Conservation (phyloP, 2,888 invertebrate species). For the Diaprepes abbreviatus region DNA sequence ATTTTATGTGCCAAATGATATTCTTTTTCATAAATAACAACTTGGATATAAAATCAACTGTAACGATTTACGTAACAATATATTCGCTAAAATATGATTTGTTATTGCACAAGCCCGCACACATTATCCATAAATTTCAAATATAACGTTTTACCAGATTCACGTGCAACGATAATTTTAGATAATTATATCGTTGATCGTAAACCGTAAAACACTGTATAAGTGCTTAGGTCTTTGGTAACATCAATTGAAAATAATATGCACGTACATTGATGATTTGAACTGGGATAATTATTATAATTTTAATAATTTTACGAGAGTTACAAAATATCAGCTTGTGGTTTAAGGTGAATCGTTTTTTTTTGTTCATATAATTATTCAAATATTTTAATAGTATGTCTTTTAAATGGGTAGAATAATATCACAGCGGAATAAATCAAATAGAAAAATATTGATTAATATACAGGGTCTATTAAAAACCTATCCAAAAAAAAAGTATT, state of each 20-base stretch:
- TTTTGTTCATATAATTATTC: too few relatives aligned
- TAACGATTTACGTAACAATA: constrained; percentile 2
- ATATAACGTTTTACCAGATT: constrained; percentile 17
- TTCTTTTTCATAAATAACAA: not conserved
- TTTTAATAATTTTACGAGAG: constrained; percentile 4
- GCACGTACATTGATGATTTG: constrained; percentile 7
- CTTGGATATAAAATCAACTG: not conserved
- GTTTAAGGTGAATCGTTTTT: not conserved
- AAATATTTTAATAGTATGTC: too few relatives aligned
- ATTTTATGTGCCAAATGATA: too few relatives aligned
- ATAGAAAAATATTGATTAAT: too few relatives aligned
- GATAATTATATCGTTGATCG: constrained; percentile 27
- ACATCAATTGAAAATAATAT: constrained; percentile 24
- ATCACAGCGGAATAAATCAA: too few relatives aligned
- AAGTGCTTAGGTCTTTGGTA: constrained; percentile 6
- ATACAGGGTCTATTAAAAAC: too few relatives aligned
- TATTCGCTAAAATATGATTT: constrained; percentile 18
- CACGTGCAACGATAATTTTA: constrained; percentile 29
- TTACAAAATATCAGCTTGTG: not conserved
- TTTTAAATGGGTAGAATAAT: too few relatives aligned
- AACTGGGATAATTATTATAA: constrained; percentile 13
- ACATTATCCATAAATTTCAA: constrained; percentile 27
- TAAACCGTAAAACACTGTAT: constrained; percentile 18
- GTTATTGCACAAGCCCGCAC: constrained; percentile 18
- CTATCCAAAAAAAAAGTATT: too few relatives aligned